Evolutionary conservation across 1,140 invertebrate species (phyloP), one percentile per base, ranked within the genome.

Genomic region (Paraescarpia echinospica): DNA sequence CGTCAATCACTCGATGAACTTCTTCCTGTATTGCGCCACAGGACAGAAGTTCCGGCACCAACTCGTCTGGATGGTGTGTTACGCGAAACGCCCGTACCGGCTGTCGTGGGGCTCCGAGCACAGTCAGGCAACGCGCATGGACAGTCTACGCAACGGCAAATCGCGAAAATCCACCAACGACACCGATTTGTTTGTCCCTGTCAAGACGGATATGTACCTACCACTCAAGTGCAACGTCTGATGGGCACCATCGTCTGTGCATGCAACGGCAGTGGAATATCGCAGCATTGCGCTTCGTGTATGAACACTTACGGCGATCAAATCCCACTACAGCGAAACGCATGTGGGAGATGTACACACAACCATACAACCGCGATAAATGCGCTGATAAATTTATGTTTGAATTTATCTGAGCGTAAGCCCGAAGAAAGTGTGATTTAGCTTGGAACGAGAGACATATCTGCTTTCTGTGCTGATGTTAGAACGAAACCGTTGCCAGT

Each of bases 1-100:
- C 93, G 88, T 95, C 0, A 96, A 96, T 93, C 96, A 96, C 93
- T 96, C 95, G 9, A 94, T 95, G 34, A 96, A 96, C 93, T 96
- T 96, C 93, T 96, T 96, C 92, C 93, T 96, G 59, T 96, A 96
- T 93, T 96, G 95, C 93, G 95, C 95, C 41, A 95, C 95, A 34
- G 95, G 96, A 35, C 94, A 95, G 90, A 95, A 95, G 92, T 96
- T 96, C 93, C 93, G 95, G 89, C 94, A 94, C 41, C 92, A 93
- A 34, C 90, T 93, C 34, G 34, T 91, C 89, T 91, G 90, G 90
- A 93, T 93, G 92, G 90, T 93, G 35, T 92, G 92, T 35, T 92
- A 92, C 92, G 89, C 92, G 31, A 35, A 35, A n/a, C 77, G 92
- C 12, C 88, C 91, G 12, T 91, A 91, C 48, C 34, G 48, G 18